phyloP scores from a whole-genome alignment of 2,888 invertebrate species.

The Dolichopus griseipennis region DNA sequence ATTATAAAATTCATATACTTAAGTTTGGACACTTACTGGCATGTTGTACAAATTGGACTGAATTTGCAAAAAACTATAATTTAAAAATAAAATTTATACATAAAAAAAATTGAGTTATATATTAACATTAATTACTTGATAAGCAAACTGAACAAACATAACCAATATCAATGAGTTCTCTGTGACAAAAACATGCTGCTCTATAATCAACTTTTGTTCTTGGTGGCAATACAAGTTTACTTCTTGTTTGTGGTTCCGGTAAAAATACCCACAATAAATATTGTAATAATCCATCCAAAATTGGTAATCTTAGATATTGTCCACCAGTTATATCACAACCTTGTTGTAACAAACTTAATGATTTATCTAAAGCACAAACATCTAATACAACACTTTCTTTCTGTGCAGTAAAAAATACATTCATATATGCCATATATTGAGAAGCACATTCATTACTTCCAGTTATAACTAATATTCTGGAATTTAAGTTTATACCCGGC shows the following conservation, averaged over 20 bases:
- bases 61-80: slow-evolving; percentile 89
- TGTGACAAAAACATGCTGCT: slow-evolving; percentile 96
- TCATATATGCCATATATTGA: slow-evolving; percentile 98
- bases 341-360: slow-evolving; percentile 84
- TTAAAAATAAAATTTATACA: slow-evolving; percentile 28
- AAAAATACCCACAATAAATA: slow-evolving; percentile 76
- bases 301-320: slow-evolving; percentile 78
- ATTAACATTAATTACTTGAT: slow-evolving; percentile 55
- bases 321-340: slow-evolving; percentile 96
- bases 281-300: slow-evolving; percentile 64
- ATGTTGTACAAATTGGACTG: slow-evolving; percentile 95
- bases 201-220: slow-evolving; percentile 89
- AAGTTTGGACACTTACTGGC: slow-evolving; percentile 68
- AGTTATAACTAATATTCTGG: slow-evolving; percentile 76
- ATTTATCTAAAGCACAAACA: slow-evolving; percentile 85
- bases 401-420: slow-evolving; percentile 92
- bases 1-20: slow-evolving; percentile 8
- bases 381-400: slow-evolving; percentile 81
- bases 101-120: slow-evolving; percentile 13
- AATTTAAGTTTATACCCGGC: slow-evolving; percentile 58
- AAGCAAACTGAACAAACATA: slow-evolving; percentile 97
- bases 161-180: slow-evolving; percentile 89
- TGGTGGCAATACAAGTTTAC: slow-evolving; percentile 78
- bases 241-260: slow-evolving; percentile 71
- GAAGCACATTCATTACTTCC: slow-evolving; percentile 85